These are phyloP conservation scores for Apodemia mormo DNA, from an alignment of 2,888 invertebrate species.

Conservation along the genomic window DNA sequence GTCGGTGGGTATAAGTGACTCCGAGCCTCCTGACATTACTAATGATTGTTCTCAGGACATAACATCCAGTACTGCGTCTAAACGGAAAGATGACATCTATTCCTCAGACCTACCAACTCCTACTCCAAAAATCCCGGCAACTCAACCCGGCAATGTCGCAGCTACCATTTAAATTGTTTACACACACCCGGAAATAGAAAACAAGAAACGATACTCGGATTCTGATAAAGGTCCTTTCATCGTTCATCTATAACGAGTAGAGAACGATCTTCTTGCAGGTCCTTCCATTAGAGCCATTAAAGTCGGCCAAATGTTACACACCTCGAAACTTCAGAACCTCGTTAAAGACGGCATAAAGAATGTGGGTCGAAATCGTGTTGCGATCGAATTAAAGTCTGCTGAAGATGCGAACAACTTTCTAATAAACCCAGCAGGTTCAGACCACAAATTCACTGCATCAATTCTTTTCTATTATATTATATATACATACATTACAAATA, in stretches of 20 bases:
- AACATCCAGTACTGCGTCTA: not conserved
- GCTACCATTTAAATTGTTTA: too few species aligned
- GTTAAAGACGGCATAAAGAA: not conserved
- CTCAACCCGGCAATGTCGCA: too few species aligned
- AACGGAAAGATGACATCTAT: not conserved
- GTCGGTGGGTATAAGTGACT: too few species aligned
- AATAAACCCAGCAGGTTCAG: not conserved
- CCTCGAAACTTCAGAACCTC: not conserved
- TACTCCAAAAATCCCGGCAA: too few species aligned
- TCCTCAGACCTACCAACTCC: too few species aligned
- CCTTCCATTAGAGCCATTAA: not conserved
- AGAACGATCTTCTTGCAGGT: not conserved
- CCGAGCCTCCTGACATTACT: too few species aligned
- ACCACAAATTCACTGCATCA: too few species aligned
- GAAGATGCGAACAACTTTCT: not conserved
- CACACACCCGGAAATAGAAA: not conserved
- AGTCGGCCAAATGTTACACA: not conserved
- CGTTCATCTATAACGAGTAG: not conserved
- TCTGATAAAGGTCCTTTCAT: not conserved
- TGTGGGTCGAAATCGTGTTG: constrained; percentile 3
- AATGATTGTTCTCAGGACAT: too few species aligned
- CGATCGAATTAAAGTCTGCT: not conserved
- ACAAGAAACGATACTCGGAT: not conserved
- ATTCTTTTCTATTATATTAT: too few species aligned
- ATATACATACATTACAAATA: too few species aligned